A percentile compares a stretch with the other conserved stretches of the same genome.
phyloP scores from a whole-genome alignment of 1,140 invertebrate genomes.

The Eueides isabella region DNA sequence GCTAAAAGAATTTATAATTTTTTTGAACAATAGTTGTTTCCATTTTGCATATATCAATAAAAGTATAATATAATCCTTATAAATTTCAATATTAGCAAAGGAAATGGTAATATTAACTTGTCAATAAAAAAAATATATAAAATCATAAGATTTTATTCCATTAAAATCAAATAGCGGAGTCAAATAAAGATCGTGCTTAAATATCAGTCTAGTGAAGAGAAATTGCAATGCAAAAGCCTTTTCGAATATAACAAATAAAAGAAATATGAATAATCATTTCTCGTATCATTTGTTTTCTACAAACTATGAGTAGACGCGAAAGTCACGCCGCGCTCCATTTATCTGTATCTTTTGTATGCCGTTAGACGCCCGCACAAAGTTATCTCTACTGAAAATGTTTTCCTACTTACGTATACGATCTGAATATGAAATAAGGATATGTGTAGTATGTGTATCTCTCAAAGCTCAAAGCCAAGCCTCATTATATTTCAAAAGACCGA shows the following conservation, averaged over 20 bases:
- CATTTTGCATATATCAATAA: no score
- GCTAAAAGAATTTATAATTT: no score
- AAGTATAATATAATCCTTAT: no score
- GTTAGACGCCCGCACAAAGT: slow-evolving; percentile 22
- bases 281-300: slow-evolving; percentile 31
- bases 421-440: slow-evolving; percentile 30
- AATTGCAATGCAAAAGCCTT: not conserved
- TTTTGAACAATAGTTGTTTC: no score
- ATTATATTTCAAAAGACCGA: not conserved
- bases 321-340: slow-evolving; percentile 34
- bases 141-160: no score
- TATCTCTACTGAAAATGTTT: slow-evolving; percentile 32
- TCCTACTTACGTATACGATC: slow-evolving; percentile 15
- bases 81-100: no score
- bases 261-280: slow-evolving; percentile 29
- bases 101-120: no score
- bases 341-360: slow-evolving; percentile 24
- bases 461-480: not conserved
- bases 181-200: not conserved
- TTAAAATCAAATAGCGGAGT: not conserved
- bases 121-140: no score
- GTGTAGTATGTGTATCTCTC: not conserved
- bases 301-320: slow-evolving; percentile 11
- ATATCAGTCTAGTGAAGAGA: not conserved
- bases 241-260: slow-evolving; percentile 15